phyloP scores from a whole-genome alignment of 2,888 invertebrate genomes.

The Helobdella robusta region DNA sequence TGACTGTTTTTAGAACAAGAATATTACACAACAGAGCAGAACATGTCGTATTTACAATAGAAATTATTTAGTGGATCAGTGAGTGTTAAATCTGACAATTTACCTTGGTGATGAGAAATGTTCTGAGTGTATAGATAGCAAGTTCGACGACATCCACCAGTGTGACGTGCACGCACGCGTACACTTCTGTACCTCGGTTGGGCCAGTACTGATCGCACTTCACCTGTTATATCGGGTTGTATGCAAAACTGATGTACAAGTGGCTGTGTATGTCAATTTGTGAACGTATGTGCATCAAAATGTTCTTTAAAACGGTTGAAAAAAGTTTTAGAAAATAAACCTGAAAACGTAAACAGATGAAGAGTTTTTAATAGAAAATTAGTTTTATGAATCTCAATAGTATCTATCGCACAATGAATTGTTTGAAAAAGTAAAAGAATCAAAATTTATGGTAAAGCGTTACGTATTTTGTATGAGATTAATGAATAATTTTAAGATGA shows the following conservation, averaged over 20 bases:
- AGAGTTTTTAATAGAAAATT: too few species aligned
- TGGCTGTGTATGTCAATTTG: not conserved
- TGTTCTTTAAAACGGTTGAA: not conserved
- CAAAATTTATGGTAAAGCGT: too few species aligned
- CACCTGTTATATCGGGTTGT: too few species aligned
- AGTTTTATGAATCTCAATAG: too few species aligned
- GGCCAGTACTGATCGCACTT: slow-evolving; percentile 89
- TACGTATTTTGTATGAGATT: too few species aligned
- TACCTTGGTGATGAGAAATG: slow-evolving; percentile 58
- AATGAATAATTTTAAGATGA: too few species aligned
- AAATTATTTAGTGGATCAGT: not conserved
- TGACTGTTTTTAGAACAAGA: not conserved
- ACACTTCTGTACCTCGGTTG: slow-evolving; percentile 80
- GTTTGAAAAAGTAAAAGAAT: too few species aligned
- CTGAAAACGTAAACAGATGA: not conserved
- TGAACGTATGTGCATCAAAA: not conserved
- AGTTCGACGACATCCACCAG: slow-evolving; percentile 90
- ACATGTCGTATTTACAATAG: not conserved
- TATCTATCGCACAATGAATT: too few species aligned
- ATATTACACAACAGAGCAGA: not conserved
- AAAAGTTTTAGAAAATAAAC: too few species aligned
- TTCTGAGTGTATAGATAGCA: slow-evolving; percentile 93
- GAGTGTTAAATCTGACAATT: not conserved
- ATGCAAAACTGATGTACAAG: not conserved
- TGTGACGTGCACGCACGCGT: slow-evolving; percentile 86